Conservation (phyloP, 1,140 invertebrate species). For the Philaenus spumarius region DNA sequence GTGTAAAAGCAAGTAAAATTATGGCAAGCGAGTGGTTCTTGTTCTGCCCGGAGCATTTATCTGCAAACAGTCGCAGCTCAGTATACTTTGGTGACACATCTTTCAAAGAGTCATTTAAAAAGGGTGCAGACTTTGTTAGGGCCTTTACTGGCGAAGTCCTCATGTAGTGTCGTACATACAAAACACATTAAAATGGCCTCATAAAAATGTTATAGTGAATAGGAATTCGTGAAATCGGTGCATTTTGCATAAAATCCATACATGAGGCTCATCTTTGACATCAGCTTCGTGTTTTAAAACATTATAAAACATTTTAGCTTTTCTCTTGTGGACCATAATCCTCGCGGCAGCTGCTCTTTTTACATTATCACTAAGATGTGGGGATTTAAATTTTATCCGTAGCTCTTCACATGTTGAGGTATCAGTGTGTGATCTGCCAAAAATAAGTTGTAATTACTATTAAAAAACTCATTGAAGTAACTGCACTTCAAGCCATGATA, state of each 20-base stretch:
- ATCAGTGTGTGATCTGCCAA: slow-evolving; percentile 19
- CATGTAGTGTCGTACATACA: slow-evolving; percentile 16
- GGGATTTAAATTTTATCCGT: slow-evolving; percentile 14
- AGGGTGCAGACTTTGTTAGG: no score
- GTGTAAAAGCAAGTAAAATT: no score
- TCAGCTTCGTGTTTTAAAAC: not conserved
- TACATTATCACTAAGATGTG: slow-evolving; percentile 12
- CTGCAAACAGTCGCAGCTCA: no score
- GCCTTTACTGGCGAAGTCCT: slow-evolving; percentile 11
- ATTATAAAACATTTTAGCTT: slow-evolving; percentile 21
- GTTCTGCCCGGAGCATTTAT: no score
- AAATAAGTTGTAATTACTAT: slow-evolving; percentile 4
- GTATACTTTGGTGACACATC: not conserved
- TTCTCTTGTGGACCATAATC: slow-evolving; percentile 25
- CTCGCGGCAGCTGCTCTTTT: slow-evolving; percentile 17
- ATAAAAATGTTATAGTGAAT: slow-evolving; percentile 22
- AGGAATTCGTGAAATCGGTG: slow-evolving; percentile 18
- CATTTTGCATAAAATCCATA: slow-evolving; percentile 24
- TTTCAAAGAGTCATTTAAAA: slow-evolving; percentile 7
- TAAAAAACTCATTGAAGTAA: slow-evolving; percentile 27
- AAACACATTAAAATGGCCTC: slow-evolving; percentile 16
- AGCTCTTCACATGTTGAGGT: slow-evolving; percentile 15
- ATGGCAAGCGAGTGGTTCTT: no score
- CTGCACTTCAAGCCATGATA: slow-evolving; percentile 3
- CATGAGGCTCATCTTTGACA: not conserved